Evolutionary conservation across 1,140 invertebrate species (phyloP).

Genomic region (Drosophila neocordata): DNA sequence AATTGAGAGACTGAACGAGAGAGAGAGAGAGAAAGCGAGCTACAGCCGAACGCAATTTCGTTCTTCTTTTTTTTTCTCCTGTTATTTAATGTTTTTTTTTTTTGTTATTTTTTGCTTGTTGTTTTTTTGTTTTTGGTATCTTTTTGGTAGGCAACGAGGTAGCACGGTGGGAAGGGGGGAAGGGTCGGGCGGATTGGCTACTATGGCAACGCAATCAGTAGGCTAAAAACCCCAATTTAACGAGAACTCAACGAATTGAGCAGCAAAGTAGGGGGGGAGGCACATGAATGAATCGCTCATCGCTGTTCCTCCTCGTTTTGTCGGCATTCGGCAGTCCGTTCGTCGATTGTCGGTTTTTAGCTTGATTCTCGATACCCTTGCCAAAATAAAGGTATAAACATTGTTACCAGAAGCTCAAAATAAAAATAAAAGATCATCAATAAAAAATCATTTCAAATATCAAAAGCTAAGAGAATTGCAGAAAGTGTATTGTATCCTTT

Average conservation of each 20-base stretch:
- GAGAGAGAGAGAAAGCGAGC: slow-evolving; percentile 8
- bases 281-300: slow-evolving; percentile 11
- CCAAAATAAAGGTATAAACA: background rate
- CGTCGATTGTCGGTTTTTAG: background rate
- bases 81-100: slow-evolving; percentile 11
- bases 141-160: background rate
- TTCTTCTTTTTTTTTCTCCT: slow-evolving; percentile 10
- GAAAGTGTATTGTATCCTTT: no score
- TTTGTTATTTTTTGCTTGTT: background rate
- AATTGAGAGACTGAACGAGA: background rate
- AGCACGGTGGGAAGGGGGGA: background rate
- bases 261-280: background rate
- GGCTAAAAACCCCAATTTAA: slow-evolving; percentile 12
- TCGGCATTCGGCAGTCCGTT: background rate
- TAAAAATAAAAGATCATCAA: no score
- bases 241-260: background rate
- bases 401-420: no score
- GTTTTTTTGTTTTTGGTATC: slow-evolving; percentile 34
- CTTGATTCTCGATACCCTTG: background rate
- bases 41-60: slow-evolving; percentile 9
- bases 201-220: slow-evolving; percentile 21
- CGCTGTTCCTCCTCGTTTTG: background rate
- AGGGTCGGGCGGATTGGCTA: background rate
- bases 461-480: no score
- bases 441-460: no score